A percentile compares a stretch with the other conserved stretches of the same genome.
These are phyloP conservation scores for Nothobranchius kuhntae DNA, from an alignment of 2,113 vertebrate species.

Conservation along the genomic window DNA sequence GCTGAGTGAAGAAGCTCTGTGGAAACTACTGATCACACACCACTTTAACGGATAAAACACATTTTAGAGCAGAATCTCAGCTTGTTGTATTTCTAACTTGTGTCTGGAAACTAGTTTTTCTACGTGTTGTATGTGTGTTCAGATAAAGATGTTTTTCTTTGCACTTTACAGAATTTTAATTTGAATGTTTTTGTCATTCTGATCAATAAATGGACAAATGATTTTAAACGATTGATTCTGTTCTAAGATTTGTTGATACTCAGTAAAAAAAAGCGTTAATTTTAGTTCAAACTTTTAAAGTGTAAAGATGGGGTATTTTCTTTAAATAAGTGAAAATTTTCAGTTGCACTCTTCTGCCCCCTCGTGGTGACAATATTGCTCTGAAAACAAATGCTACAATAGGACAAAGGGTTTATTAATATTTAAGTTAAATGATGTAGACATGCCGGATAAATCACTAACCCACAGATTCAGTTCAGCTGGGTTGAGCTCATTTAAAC, in stretches of 20 bases:
- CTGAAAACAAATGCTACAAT: background rate
- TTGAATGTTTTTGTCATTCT: slow-evolving; percentile 63
- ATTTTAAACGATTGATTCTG: slow-evolving; percentile 17
- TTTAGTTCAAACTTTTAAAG: no score
- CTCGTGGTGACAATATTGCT: slow-evolving; percentile 5
- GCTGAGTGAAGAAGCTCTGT: slow-evolving; percentile 15
- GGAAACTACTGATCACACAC: slow-evolving; percentile 69
- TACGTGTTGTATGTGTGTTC: slow-evolving; percentile 47
- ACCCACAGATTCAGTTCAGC: no score
- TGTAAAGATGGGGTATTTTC: no score
- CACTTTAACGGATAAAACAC: slow-evolving; percentile 14
- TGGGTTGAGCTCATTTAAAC: no score
- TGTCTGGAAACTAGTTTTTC: slow-evolving; percentile 49
- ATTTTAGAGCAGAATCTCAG: slow-evolving; percentile 27
- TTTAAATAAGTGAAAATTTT: no score
- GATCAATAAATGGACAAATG: slow-evolving; percentile 61
- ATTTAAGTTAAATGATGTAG: no score
- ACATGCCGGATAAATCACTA: no score
- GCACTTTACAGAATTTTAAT: slow-evolving; percentile 76
- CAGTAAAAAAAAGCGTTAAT: no score
- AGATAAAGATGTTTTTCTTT: slow-evolving; percentile 42
- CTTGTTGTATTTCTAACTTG: slow-evolving; percentile 36
- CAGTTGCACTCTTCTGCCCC: background rate
- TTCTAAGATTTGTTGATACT: background rate
- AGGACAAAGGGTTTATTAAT: no score